A percentile compares a stretch with the other conserved stretches of the same genome.
These are phyloP conservation scores for Pygocentrus nattereri DNA, from an alignment of 2,797 vertebrate species.

Conservation along the genomic window DNA sequence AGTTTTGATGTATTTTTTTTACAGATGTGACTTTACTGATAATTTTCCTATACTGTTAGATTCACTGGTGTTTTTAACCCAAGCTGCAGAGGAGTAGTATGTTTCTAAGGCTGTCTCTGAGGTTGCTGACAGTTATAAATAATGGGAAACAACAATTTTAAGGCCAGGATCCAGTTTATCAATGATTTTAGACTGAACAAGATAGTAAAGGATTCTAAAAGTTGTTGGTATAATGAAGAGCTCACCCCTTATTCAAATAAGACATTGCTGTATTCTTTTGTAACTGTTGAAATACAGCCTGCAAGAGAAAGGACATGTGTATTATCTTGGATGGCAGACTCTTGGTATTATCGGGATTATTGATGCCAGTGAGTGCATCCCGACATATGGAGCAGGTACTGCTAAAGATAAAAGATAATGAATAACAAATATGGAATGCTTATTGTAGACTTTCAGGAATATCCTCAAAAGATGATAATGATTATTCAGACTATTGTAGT, in stretches of 20 bases:
- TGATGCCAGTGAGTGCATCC: slow-evolving; percentile 82
- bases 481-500: slow-evolving; percentile 1
- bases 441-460: neutral
- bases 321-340: slow-evolving; percentile 82
- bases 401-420: neutral
- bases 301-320: slow-evolving; percentile 70
- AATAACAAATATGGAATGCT: neutral
- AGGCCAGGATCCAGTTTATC: neutral
- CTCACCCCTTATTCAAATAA: neutral
- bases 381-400: slow-evolving; percentile 83
- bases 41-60: too few species aligned
- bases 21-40: too few species aligned
- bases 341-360: slow-evolving; percentile 79
- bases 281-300: slow-evolving; percentile 69
- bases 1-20: too few species aligned
- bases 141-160: neutral
- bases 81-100: too few species aligned
- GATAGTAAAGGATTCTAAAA: neutral
- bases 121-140: neutral
- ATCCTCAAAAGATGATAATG: neutral
- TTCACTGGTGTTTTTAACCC: too few species aligned
- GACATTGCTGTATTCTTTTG: neutral
- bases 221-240: slow-evolving; percentile 1
- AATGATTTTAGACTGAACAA: neutral
- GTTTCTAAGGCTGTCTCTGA: neutral